Evolutionary conservation across 2,888 invertebrate species (phyloP), one percentile per base, ranked within the genome.

Genomic region (Morinoia aosen): DNA sequence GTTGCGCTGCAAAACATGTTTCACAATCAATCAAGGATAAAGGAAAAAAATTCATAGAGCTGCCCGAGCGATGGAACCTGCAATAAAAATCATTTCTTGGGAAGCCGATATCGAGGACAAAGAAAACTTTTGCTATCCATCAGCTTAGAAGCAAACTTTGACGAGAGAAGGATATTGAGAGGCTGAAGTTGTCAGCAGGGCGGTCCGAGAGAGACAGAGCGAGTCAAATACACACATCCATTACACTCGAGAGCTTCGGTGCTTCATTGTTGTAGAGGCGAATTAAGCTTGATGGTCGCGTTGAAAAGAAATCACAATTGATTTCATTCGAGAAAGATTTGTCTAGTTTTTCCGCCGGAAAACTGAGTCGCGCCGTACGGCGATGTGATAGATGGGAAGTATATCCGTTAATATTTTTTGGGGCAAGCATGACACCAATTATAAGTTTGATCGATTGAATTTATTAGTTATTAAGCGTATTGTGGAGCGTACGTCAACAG

Each of bases 81-180:
- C 76, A 76, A 76, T 76, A 76, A 76, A 76, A 76, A 76, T 76
- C 76, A 76, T 76, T 76, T 76, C 25, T 76, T 33, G 33, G 76
- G 76, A 76, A 48, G 14, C 90, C 90, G 48, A 90, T 90, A 90
- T 90, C 90, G 90, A 90, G 12, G 48, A 90, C 90, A 90, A 90
- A 90, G 90, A 90, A 90, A 90, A 90, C 40, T 90, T 90, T 39
- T 16, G 11, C 48, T 48, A 90, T 40, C 90, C 90, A 90, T 90
- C 90, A 90, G 90, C 40, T 39, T 48, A 40, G 48, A 40, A 90
- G 48, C n/a, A 90, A 90, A 90, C 90, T 90, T 90, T 76, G 19
- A 76, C 76, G 76, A 76, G 76, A 33, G 76, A 76, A 16, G 76
- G 76, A 76, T 76, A 76, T 76, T 76, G 76, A 76, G 76, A 76